Percentiles rank a stretch among this genome's conserved stretches.
These are phyloP conservation scores for Dorcus parallelipipedus DNA, from an alignment of 2,888 invertebrate species.

Conservation along the genomic window DNA sequence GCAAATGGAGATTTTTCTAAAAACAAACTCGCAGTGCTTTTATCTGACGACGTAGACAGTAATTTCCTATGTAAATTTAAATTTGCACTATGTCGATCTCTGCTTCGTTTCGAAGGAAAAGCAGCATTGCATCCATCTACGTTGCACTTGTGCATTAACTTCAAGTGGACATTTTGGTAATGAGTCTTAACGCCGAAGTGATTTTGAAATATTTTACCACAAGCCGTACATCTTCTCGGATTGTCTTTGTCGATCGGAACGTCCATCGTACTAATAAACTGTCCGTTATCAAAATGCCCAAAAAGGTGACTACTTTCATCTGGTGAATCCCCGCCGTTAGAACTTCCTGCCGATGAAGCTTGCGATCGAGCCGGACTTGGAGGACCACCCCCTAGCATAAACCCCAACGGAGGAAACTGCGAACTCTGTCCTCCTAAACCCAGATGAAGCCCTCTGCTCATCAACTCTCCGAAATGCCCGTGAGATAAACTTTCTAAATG, in stretches of 20 bases:
- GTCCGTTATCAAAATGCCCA: constrained; percentile 71
- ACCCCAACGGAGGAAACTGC: constrained; percentile 49
- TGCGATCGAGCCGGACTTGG: constrained; percentile 61
- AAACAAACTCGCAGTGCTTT: constrained; percentile 47
- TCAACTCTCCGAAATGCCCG: constrained; percentile 65
- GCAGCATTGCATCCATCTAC: constrained; percentile 93
- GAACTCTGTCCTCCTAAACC: constrained; percentile 44
- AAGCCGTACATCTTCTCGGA: constrained; percentile 85
- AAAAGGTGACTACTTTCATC: constrained; percentile 62
- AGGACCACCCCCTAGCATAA: constrained; percentile 54
- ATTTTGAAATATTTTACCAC: constrained; percentile 91
- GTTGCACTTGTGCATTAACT: constrained; percentile 92
- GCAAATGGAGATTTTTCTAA: constrained; percentile 53
- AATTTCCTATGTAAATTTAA: constrained; percentile 87
- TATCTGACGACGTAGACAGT: constrained; percentile 66
- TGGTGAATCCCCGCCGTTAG: constrained; percentile 53
- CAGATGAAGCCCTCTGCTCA: constrained; percentile 46
- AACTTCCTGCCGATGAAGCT: constrained; percentile 60
- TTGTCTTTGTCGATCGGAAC: constrained; percentile 91
- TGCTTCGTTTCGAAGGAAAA: constrained; percentile 87
- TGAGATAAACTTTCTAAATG: constrained; percentile 77
- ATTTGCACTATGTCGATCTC: constrained; percentile 91
- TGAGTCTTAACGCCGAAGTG: constrained; percentile 92
- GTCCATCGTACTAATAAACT: constrained; percentile 71
- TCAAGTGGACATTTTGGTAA: constrained; percentile 93